These are phyloP conservation scores for Trachelus stipa DNA, from an alignment of 2,888 invertebrate species.

Conservation along the genomic window DNA sequence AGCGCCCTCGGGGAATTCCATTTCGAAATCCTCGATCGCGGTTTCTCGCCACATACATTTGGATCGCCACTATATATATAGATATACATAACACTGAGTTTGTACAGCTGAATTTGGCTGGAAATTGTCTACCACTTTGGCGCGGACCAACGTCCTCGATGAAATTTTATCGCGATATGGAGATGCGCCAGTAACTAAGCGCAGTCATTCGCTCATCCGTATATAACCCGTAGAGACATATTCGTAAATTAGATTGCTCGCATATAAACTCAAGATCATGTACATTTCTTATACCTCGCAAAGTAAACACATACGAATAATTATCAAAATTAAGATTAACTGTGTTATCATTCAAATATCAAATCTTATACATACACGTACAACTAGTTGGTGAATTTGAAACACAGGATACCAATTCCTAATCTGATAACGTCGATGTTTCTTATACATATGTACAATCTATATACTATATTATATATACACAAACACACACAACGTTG, in stretches of 20 bases:
- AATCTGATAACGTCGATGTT: neutral
- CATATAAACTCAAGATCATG: neutral
- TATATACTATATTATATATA: neutral
- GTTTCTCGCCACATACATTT: neutral
- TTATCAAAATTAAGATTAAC: neutral
- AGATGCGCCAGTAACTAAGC: constrained; percentile 28
- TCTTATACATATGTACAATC: neutral
- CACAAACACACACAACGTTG: neutral
- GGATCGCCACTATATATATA: neutral
- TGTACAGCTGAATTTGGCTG: neutral
- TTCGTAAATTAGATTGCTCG: neutral
- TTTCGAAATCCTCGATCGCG: neutral
- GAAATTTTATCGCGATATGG: constrained; percentile 30
- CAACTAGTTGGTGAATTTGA: neutral
- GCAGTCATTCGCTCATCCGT: constrained; percentile 12
- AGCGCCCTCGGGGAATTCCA: neutral
- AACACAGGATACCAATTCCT: neutral
- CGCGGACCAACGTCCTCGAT: constrained; percentile 15
- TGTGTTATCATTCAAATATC: neutral
- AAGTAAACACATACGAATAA: neutral
- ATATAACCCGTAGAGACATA: neutral
- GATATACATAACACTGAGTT: neutral
- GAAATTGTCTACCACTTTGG: neutral
- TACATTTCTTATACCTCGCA: neutral
- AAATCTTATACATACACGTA: neutral